These are phyloP conservation scores for Trinectes maculatus DNA, from an alignment of 2,113 vertebrate species.

Conservation along the genomic window DNA sequence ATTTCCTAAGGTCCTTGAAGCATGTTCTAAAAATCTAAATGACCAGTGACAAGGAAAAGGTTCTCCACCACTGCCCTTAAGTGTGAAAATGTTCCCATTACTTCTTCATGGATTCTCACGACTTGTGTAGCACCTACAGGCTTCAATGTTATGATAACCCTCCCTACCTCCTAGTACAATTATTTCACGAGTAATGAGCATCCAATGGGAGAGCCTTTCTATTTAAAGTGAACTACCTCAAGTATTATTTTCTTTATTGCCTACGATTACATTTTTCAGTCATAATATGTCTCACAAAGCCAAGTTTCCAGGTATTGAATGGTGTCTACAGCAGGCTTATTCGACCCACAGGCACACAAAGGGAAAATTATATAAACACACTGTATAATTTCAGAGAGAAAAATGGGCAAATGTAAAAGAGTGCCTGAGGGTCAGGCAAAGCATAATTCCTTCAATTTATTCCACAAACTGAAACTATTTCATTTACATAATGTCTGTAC, in stretches of 20 bases:
- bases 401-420: slow-evolving; percentile 19
- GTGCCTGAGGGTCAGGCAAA: slow-evolving; percentile 21
- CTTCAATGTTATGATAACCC: slow-evolving; percentile 16
- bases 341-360: slow-evolving; percentile 48
- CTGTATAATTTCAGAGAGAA: slow-evolving; percentile 47
- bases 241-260: slow-evolving; percentile 38
- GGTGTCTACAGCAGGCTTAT: slow-evolving; percentile 27
- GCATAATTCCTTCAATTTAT: slow-evolving; percentile 59
- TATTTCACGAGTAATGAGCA: slow-evolving; percentile 38
- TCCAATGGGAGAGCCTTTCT: slow-evolving; percentile 31
- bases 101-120: neutral
- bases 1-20: neutral
- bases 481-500: slow-evolving; percentile 55
- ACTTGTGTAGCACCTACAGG: neutral
- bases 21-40: neutral
- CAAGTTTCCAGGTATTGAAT: slow-evolving; percentile 17
- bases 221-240: slow-evolving; percentile 29
- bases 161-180: slow-evolving; percentile 29
- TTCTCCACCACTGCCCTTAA: neutral
- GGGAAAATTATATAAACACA: slow-evolving; percentile 48
- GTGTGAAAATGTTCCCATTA: neutral
- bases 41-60: neutral
- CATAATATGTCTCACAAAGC: slow-evolving; percentile 27
- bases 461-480: slow-evolving; percentile 58
- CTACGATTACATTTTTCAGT: slow-evolving; percentile 28